Base-by-base conservation (phyloP, 2,888 invertebrate species). In the Cataglyphis albicans region DNA sequence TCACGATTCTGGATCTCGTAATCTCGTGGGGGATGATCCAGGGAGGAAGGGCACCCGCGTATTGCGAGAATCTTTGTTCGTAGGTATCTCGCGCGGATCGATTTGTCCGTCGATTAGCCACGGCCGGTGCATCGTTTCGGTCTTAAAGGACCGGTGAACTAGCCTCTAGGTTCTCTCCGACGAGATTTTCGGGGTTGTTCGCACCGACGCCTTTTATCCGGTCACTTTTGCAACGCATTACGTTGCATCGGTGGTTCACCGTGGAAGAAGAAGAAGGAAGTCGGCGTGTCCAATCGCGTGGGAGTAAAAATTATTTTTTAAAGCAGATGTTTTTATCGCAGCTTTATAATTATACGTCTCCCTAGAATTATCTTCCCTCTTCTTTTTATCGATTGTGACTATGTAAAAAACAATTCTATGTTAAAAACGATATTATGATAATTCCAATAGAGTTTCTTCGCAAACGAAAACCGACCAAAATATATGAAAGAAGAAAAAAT, bases 61-160 rank as follows among this genome's bases (percentile, higher is more conserved):
- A 74, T 48, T 52, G 32, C 81, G 63, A 55, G 74, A 61, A 38
- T 74, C 52, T 44, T 15, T 38, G 15, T 12, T n/a, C 12, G 25
- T 29, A 29, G 59, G 48, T 25, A 78, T 21, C 25, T 48, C 48
- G 48, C 48, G 73, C 35, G 48, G 35, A 35, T n/a, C 48, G 63
- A 81, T 63, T 70, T 72, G 81, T 81, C 52, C 52, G 63, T 72
- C 52, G 52, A 81, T 81, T 81, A 81, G 74, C 74, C n/a, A 81
- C 74, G 81, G 80, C 61, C 52, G 63, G 63, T 74, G 61, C 63
- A 21, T 61, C 52, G 52, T n/a, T 29, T 21, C 41, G 41, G 18
- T 18, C 35, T 75, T 63, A 48, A 75, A 81, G 76, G 55, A 38
- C 59, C n/a, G 52, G 59, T 32, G 18, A 44, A 70, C 78, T 78